Evolutionary conservation across 2,113 vertebrate species (phyloP).

Genomic region (Thunnus thynnus): DNA sequence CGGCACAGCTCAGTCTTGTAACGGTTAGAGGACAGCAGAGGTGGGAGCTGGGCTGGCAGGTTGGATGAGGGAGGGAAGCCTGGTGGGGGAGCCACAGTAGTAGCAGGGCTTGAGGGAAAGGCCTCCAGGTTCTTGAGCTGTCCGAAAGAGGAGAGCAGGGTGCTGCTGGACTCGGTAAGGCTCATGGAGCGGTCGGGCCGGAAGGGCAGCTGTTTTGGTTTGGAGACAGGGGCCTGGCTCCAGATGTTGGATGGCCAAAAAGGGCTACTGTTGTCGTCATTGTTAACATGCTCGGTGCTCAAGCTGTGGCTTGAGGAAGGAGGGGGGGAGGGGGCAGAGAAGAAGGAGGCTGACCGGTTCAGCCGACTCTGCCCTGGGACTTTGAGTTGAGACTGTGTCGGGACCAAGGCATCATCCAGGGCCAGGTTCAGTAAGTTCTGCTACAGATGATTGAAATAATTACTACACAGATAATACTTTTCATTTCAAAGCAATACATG

Average conservation of each 20-base stretch:
- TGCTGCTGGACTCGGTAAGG: conserved; percentile 83
- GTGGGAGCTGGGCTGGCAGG: conserved; percentile 64
- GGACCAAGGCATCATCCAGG: conserved; percentile 68
- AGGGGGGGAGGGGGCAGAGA: conserved; percentile 65
- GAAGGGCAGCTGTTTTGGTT: conserved; percentile 67
- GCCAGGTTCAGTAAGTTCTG: conserved; percentile 74
- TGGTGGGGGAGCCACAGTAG: conserved; percentile 82
- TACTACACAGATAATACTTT: conserved; percentile 8
- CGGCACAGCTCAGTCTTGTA: conserved; percentile 89
- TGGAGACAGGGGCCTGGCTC: conserved; percentile 70
- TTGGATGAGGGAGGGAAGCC: conserved; percentile 85
- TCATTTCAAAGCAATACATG: background rate
- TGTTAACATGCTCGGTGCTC: conserved; percentile 75
- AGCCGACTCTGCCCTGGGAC: conserved; percentile 62
- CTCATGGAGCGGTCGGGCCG: conserved; percentile 87
- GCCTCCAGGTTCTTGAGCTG: conserved; percentile 75
- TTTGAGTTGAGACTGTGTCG: conserved; percentile 55
- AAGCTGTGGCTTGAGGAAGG: conserved; percentile 61
- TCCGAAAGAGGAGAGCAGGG: conserved; percentile 61
- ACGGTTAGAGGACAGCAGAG: conserved; percentile 81
- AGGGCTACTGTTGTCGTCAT: conserved; percentile 57
- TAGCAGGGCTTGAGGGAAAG: conserved; percentile 75
- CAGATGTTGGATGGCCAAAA: conserved; percentile 83
- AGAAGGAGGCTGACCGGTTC: conserved; percentile 72
- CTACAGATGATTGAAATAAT: conserved; percentile 34